Base-by-base conservation (phyloP, 2,797 vertebrate species). In the Emys orbicularis region DNA sequence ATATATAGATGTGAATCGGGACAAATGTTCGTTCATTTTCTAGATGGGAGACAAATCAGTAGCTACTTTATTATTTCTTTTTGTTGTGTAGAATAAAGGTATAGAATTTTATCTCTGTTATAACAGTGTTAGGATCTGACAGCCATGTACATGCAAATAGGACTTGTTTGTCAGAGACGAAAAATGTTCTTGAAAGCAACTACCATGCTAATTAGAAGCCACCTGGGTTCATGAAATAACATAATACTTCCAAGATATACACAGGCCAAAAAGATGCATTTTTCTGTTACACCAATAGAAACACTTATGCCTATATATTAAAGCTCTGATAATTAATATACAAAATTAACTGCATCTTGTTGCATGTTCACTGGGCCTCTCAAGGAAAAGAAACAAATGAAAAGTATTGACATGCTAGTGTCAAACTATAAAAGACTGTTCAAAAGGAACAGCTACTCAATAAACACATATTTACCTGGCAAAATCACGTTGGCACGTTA, bases 111-210 rank as follows among this genome's bases (percentile, higher is more conserved):
- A 21, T 74, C n/a, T 0, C 0, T 37, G n/a, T 57, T 91, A 37
- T 86, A 87, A 92, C 91, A 44, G 8, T 86, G 6, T 87, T 91
- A 83, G 54, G 37, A 68, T 90, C 23, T 95, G 68, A 94, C 87
- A 95, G 41, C 29, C 91, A 95, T 97, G 95, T 97, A 95, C 95
- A 95, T 94, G 92, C 83, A 96, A 97, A 96, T 95, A 82, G 44
- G n/a, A 54, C 57, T 37, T 57, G 77, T 89, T 97, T 92, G 56
- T 94, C 87, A 95, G 81, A 87, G 92, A 81, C 72, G 95, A 92
- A 96, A 94, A 95, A 77, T 44, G 74, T 84, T 80, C 83, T 95
- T 95, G 81, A 86, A 84, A 57, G 72, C 59, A 93, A 94, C 1
- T 8, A 9, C 27, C 18, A 87, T 84, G 92, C 82, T 95, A 96